These are phyloP conservation scores for Schizopygopsis malacanthus DNA, from an alignment of 2,797 vertebrate species.

Conservation along the genomic window DNA sequence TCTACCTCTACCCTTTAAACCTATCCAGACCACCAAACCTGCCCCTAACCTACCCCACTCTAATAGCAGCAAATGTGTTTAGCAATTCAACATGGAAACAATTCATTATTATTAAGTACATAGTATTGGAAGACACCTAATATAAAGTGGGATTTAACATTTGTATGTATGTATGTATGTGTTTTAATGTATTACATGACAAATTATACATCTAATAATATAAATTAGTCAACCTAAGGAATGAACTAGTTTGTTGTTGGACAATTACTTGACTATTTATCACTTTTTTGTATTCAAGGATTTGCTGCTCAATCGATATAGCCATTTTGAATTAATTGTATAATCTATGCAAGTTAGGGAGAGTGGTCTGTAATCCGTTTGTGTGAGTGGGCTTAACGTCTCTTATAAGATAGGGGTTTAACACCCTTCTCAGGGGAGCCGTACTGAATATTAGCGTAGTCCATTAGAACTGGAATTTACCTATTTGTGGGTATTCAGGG, in stretches of 20 bases:
- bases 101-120: too few species aligned
- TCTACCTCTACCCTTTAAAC: too few species aligned
- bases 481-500: slow-evolving; percentile 33
- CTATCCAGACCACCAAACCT: too few species aligned
- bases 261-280: too few species aligned
- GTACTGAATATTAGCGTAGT: slow-evolving; percentile 29
- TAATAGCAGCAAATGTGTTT: too few species aligned
- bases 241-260: neutral
- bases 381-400: neutral
- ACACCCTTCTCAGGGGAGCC: slow-evolving; percentile 32
- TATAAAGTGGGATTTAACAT: too few species aligned
- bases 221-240: neutral
- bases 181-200: too few species aligned
- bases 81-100: too few species aligned
- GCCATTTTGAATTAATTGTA: slow-evolving; percentile 12
- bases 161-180: too few species aligned
- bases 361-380: neutral
- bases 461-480: slow-evolving; percentile 12
- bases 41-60: too few species aligned
- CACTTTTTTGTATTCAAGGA: neutral
- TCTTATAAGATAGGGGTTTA: slow-evolving; percentile 29
- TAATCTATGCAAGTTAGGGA: slow-evolving; percentile 16
- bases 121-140: too few species aligned
- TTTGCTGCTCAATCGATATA: neutral
- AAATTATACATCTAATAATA: too few species aligned